These are phyloP conservation scores for Drosophila elegans DNA, from an alignment of 1,140 invertebrate genomes.

Conservation along the genomic window DNA sequence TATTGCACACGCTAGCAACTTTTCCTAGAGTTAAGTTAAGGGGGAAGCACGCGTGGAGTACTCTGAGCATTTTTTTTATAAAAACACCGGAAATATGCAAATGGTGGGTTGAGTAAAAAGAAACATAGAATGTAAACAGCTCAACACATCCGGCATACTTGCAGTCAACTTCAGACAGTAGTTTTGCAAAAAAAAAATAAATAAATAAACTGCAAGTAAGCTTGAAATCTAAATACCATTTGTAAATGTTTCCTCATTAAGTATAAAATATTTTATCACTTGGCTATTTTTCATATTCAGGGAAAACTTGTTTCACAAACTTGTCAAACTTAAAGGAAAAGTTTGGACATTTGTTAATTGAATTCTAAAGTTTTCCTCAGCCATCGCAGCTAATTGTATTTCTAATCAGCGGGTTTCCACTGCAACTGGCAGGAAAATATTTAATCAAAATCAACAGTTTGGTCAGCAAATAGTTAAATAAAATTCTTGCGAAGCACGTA, in stretches of 20 bases:
- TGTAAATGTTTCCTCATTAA: neutral
- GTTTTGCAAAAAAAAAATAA: neutral
- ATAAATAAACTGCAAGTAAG: neutral
- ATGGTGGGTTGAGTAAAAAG: constrained; percentile 41
- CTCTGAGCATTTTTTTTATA: constrained; percentile 9
- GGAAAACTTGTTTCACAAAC: neutral
- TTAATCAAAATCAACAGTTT: constrained; percentile 26
- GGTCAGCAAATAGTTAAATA: constrained; percentile 10
- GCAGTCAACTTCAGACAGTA: neutral
- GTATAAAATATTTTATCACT: neutral
- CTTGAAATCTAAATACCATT: neutral
- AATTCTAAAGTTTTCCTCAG: neutral
- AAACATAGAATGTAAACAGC: constrained; percentile 19
- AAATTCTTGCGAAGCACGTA: constrained; percentile 52
- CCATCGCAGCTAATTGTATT: neutral
- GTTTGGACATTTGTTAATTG: constrained; percentile 5
- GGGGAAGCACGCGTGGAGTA: constrained; percentile 11
- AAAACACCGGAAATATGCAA: constrained; percentile 69
- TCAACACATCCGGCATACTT: constrained; percentile 12
- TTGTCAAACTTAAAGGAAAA: constrained; percentile 1
- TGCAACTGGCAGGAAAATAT: constrained; percentile 22
- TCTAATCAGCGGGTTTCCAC: constrained; percentile 5
- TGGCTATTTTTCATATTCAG: neutral
- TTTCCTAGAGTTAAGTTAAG: constrained; percentile 13
- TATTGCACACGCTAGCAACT: constrained; percentile 52